Evolutionary conservation across 1,140 invertebrate genomes (phyloP), one percentile per base, ranked within the genome.

Genomic region (Halotydeus destructor): DNA sequence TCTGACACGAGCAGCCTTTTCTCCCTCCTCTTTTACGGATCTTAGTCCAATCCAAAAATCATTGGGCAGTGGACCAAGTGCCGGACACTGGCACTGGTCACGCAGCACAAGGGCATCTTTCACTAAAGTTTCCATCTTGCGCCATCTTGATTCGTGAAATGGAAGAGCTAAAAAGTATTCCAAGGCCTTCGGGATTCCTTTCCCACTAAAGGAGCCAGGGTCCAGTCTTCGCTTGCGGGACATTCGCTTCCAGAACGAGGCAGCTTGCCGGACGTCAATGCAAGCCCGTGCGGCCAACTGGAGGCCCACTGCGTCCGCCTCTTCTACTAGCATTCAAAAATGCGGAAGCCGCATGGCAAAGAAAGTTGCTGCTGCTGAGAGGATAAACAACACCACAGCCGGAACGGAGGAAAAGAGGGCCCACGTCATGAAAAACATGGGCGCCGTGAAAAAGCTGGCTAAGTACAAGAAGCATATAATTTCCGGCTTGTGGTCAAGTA

Each of bases 121-220:
- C 26, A 74, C 52, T 25, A 61, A 41, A 21, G 53, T 40, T 42
- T 70, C 62, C 2, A 74, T 49, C 22, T 56, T 49, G 33, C 62
- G 52, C 26, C 64, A 57, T 30, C 73, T 56, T 36, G 57, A 64
- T 5, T 61, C 63, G 54, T 67, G 60, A 44, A 56, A 53, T 3
- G 73, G 73, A 60, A 75, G 73, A 11, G 71, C 72, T 1, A 69
- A 72, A 19, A 74, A 48, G 57, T 63, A 69, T 49, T 69, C 67
- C 1, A 58, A 45, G 12, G 45, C 43, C 3, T 34, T 40, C 0
- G 39, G 39, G 9, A 54, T 41, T 5, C 56, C 50, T 12, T n/a
- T 27, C 19, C 14, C 32, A 9, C 9, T 11, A 8, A 55, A 45
- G 9, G 54, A 51, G 26, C 52, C 36, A 1, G 32, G 35, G 5